Percentiles rank a stretch among this genome's conserved stretches.
Evolutionary conservation across 2,797 vertebrate species (phyloP).

Genomic region (Pygocentrus nattereri): DNA sequence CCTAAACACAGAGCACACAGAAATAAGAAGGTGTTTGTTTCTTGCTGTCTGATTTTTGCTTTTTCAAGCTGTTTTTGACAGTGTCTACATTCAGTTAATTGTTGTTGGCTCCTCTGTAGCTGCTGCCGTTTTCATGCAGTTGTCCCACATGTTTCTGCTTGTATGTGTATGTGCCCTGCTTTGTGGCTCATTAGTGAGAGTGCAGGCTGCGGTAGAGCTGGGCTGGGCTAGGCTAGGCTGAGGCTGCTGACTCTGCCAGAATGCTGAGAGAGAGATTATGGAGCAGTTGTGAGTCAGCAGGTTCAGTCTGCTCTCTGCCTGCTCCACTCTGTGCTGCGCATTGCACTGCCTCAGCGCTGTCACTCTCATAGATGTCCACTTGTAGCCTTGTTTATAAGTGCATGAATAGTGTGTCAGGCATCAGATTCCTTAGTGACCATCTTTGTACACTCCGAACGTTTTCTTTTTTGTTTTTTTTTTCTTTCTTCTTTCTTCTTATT

Average conservation of each 20-base stretch:
- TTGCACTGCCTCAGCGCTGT: background rate
- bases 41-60: background rate
- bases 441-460: background rate
- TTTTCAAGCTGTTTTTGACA: background rate
- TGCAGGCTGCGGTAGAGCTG: conserved; percentile 43
- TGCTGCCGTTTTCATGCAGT: conserved; percentile 9
- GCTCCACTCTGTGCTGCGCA: conserved; percentile 54
- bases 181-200: conserved; percentile 50
- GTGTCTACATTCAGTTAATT: background rate
- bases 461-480: background rate
- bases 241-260: conserved; percentile 60
- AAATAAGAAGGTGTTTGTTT: conserved; percentile 8
- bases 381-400: background rate
- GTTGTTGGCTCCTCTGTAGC: background rate
- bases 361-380: background rate
- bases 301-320: conserved; percentile 68
- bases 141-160: conserved; percentile 15
- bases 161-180: conserved; percentile 26
- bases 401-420: background rate
- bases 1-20: background rate
- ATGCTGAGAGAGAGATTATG: conserved; percentile 71
- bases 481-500: too few species aligned
- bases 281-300: conserved; percentile 82
- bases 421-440: background rate
- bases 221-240: conserved; percentile 24